These are phyloP conservation scores for Ametastegia equiseti DNA, from an alignment of 2,888 invertebrate genomes.

Conservation along the genomic window DNA sequence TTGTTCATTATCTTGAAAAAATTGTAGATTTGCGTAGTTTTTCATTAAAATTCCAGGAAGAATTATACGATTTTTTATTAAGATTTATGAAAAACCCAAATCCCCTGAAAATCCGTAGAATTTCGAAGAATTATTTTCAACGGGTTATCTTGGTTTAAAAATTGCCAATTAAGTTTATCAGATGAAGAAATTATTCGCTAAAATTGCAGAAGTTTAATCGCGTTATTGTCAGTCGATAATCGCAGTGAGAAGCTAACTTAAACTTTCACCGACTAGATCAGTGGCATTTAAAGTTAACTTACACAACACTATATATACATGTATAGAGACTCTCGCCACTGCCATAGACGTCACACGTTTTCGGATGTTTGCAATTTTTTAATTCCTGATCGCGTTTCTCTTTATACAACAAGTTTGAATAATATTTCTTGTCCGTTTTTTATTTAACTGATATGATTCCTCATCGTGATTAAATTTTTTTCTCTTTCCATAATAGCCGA, in stretches of 20 bases:
- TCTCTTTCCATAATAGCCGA: background rate
- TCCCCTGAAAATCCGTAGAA: background rate
- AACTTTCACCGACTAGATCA: constrained; percentile 30
- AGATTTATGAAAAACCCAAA: background rate
- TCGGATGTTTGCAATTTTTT: background rate
- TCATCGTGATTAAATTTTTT: background rate
- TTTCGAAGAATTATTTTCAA: background rate
- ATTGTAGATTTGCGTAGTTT: no score
- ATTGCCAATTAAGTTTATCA: background rate
- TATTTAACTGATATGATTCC: background rate
- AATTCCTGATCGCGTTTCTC: background rate
- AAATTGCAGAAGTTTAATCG: background rate
- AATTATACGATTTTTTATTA: no score
- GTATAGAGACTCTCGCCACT: background rate
- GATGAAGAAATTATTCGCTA: background rate
- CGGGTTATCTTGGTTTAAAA: background rate
- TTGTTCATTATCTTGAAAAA: no score
- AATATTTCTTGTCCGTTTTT: background rate
- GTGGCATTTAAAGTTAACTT: constrained; percentile 8
- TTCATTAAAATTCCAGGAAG: no score
- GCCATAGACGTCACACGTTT: background rate
- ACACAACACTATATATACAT: constrained; percentile 9
- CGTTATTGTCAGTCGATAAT: constrained; percentile 3
- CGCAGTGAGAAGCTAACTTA: constrained; percentile 14
- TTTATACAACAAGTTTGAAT: background rate